phyloP scores from a whole-genome alignment of 2,888 invertebrate species.

The Sylvicola cinctus region DNA sequence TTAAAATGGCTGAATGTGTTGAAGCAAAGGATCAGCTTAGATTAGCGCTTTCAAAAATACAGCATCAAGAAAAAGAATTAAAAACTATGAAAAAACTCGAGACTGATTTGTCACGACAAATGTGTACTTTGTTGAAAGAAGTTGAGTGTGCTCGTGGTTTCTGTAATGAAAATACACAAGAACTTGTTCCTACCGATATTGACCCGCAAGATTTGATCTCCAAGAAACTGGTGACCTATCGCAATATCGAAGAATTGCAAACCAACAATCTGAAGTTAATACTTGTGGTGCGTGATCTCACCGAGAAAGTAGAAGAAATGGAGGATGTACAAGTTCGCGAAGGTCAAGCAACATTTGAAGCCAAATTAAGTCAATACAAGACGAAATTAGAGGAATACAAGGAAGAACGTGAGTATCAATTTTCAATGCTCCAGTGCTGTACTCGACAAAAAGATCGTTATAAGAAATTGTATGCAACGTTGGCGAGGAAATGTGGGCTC shows the following conservation, averaged over 20 bases:
- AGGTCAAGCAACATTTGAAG: slow-evolving; percentile 43
- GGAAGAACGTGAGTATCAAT: slow-evolving; percentile 55
- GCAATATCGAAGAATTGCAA: slow-evolving; percentile 74
- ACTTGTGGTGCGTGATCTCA: slow-evolving; percentile 63
- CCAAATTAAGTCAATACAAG: slow-evolving; percentile 40
- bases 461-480: slow-evolving; percentile 57
- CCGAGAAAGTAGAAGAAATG: slow-evolving; percentile 62
- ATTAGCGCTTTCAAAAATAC: slow-evolving; percentile 49
- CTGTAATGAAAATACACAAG: slow-evolving; percentile 21
- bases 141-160: slow-evolving; percentile 63
- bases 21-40: slow-evolving; percentile 26
- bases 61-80: slow-evolving; percentile 51
- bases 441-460: slow-evolving; percentile 78
- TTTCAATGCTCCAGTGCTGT: slow-evolving; percentile 61
- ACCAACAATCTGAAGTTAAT: slow-evolving; percentile 71
- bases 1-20: slow-evolving; percentile 47
- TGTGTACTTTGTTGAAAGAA: slow-evolving; percentile 60
- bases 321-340: slow-evolving; percentile 45
- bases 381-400: slow-evolving; percentile 55
- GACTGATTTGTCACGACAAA: slow-evolving; percentile 67
- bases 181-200: slow-evolving; percentile 37
- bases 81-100: slow-evolving; percentile 52
- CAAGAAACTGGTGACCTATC: slow-evolving; percentile 73
- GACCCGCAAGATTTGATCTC: slow-evolving; percentile 49
- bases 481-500: no score